phyloP scores from a whole-genome alignment of 23 tunicate species.

The Aplidium turbinatum region DNA sequence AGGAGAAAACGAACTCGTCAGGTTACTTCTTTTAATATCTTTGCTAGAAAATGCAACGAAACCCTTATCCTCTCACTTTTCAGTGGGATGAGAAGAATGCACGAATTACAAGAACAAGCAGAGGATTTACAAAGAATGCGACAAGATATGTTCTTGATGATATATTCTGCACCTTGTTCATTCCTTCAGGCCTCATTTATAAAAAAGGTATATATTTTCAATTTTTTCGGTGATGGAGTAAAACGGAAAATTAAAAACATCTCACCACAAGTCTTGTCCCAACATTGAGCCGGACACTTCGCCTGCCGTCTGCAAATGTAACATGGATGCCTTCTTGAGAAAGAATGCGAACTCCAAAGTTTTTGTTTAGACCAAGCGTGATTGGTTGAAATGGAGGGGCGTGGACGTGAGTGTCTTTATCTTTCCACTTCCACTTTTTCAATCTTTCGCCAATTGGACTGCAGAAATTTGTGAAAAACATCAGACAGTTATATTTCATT shows the following conservation, averaged over 20 bases:
- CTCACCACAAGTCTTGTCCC: constrained; percentile 68
- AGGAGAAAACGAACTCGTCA: no score
- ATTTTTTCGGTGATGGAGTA: no score
- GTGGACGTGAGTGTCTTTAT: constrained; percentile 76
- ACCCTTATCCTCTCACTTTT: no score
- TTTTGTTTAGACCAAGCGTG: constrained; percentile 64
- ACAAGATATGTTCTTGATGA: background rate
- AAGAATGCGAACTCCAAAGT: constrained; percentile 67
- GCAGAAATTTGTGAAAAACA: no score
- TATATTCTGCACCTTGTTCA: background rate
- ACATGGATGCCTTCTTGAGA: constrained; percentile 72
- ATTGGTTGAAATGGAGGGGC: constrained; percentile 94
- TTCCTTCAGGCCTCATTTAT: background rate
- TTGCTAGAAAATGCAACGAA: no score
- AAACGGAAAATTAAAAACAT: no score
- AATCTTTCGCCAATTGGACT: constrained; percentile 65
- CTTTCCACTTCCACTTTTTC: constrained; percentile 78
- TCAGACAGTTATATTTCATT: no score
- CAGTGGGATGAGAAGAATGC: no score
- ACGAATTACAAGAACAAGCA: no score
- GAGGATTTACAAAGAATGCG: no score
- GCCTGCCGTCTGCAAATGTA: constrained; percentile 63
- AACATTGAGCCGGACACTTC: constrained; percentile 82
- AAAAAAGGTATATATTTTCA: no score
- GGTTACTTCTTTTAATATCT: no score